Evolutionary conservation across 2,888 invertebrate species (phyloP), one percentile per base, ranked within the genome.

Genomic region (Synanthedon vespiformis): DNA sequence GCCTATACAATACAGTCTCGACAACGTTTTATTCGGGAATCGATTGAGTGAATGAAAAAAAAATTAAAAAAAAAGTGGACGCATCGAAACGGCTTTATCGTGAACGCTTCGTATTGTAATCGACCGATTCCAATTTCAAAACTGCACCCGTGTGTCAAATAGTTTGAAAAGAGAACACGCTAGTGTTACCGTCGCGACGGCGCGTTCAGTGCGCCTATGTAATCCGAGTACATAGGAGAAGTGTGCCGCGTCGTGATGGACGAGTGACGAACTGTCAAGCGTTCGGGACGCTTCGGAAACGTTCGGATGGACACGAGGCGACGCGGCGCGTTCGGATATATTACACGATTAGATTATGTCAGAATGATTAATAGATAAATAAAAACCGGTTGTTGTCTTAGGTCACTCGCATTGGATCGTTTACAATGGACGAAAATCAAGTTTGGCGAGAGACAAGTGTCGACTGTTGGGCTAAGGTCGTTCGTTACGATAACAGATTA

Each of bases 251-350:
- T 60, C 67, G 72, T 81, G 83, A 81, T 69, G 77, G 77, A 74
- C 80, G 76, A 72, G 74, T 85, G 85, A 85, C 83, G 82, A 73
- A 67, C 80, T 85, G 84, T 85, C 84, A 83, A 61, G 62, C 70
- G 68, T 58, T 85, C 84, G 84, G 80, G 54, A 22, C 59, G 56
- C 64, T 61, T 77, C 84, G 84, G 66, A 56, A 41, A 54, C 53
- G 52, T 49, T 77, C 81, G 80, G 63, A 49, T 13, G 48, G 11
- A 48, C 41, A 13, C 63, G 62, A 34, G 47, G 18, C 10, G 40
- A 48, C 41, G 13, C 63, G 63, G 69, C 64, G 67, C 67, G 63
- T 74, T 65, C 58, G 65, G 64, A 67, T 67, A 67, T 65, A 59
- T 64, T 65, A 65, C 69, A 70, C 70, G 67, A 80, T 74, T 76